A percentile compares a stretch with the other conserved stretches of the same genome.
Evolutionary conservation across 2,888 invertebrate genomes (phyloP).

Genomic region (Horisme vitalbata): DNA sequence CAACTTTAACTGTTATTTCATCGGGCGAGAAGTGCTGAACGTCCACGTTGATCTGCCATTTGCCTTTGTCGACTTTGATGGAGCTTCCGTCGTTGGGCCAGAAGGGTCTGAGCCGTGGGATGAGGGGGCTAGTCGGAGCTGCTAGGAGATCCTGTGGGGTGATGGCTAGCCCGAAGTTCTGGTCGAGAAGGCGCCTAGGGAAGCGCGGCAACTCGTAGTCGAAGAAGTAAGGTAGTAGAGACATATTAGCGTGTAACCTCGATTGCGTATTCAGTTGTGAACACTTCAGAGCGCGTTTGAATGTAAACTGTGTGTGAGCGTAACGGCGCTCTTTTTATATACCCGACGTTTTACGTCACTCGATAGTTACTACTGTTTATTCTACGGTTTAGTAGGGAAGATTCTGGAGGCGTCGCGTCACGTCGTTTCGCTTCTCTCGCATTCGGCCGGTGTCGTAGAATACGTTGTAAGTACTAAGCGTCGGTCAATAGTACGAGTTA

Average conservation of each 20-base stretch:
- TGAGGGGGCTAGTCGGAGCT: conserved; percentile 48
- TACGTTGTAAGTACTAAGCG: background rate
- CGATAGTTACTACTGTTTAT: too few species aligned
- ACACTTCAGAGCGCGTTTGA: background rate
- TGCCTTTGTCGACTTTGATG: conserved; percentile 78
- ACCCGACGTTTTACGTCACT: conserved; percentile 9
- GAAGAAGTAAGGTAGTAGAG: conserved; percentile 60
- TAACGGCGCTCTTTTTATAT: conserved; percentile 10
- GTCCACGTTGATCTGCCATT: conserved; percentile 87
- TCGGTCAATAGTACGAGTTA: background rate
- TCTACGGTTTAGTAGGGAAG: too few species aligned
- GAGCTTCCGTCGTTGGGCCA: conserved; percentile 72
- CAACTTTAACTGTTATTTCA: conserved; percentile 89
- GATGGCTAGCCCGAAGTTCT: conserved; percentile 68
- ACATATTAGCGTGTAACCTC: conserved; percentile 47
- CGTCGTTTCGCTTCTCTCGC: background rate
- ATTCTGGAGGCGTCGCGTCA: conserved; percentile 16
- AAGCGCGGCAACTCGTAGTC: conserved; percentile 63
- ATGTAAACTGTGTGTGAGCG: background rate
- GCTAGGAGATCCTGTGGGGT: conserved; percentile 67
- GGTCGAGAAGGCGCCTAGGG: conserved; percentile 66
- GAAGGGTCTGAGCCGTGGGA: conserved; percentile 57
- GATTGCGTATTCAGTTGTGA: background rate
- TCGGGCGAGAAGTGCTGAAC: conserved; percentile 90
- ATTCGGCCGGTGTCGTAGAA: background rate